These are phyloP conservation scores for Nomada flava DNA, from an alignment of 2,888 invertebrate species.

Conservation along the genomic window DNA sequence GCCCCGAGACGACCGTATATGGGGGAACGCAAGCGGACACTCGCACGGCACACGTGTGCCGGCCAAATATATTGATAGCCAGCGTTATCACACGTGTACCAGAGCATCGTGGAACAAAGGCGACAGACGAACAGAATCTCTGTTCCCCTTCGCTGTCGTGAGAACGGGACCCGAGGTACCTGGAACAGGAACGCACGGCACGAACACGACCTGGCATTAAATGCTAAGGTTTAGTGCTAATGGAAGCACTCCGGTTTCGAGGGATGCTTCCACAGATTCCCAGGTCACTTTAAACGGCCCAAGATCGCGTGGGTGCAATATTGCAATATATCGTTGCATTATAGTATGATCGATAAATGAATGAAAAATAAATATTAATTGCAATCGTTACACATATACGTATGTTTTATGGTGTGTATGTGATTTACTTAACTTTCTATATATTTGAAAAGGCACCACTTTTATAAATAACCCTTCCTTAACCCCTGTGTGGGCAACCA, in stretches of 20 bases:
- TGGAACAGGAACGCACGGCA: constrained; percentile 41
- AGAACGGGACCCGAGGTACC: constrained; percentile 46
- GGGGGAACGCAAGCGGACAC: constrained; percentile 45
- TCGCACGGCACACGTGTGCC: constrained; percentile 54
- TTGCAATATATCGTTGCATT: too few species aligned
- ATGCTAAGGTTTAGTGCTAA: constrained; percentile 53
- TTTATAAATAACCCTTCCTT: too few species aligned
- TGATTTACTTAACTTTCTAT: too few species aligned
- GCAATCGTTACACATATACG: too few species aligned
- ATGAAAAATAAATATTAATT: too few species aligned
- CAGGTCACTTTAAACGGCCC: not conserved
- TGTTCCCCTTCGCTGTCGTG: constrained; percentile 31
- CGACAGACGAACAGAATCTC: constrained; percentile 38
- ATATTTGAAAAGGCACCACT: too few species aligned
- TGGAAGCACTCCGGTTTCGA: constrained; percentile 39
- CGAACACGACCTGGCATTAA: constrained; percentile 47
- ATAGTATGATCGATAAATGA: too few species aligned
- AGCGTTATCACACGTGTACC: constrained; percentile 52
- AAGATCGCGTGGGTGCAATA: too few species aligned
- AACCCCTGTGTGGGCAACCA: too few species aligned
- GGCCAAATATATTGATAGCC: constrained; percentile 56
- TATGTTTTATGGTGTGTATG: too few species aligned
- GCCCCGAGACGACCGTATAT: constrained; percentile 51
- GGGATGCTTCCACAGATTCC: not conserved
- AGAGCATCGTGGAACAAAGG: constrained; percentile 42